A percentile compares a stretch with the other conserved stretches of the same genome.
phyloP scores from a whole-genome alignment of 2,797 vertebrate species.

The Cheracebus regulus region DNA sequence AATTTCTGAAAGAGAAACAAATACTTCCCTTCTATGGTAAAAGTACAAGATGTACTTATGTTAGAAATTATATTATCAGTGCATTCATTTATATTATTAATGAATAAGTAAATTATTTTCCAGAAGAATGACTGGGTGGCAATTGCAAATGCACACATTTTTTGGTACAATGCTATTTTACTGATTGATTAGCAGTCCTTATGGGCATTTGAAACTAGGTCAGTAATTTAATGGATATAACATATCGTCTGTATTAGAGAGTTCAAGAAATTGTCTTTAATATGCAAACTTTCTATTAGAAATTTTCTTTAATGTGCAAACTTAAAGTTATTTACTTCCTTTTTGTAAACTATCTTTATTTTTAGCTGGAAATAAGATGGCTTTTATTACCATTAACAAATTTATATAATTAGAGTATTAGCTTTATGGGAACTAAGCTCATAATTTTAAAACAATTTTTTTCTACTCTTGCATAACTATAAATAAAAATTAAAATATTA shows the following conservation, averaged over 20 bases:
- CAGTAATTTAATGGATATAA: constrained; percentile 26
- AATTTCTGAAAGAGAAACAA: constrained; percentile 83
- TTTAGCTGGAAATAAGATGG: neutral
- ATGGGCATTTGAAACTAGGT: constrained; percentile 48
- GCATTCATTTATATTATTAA: neutral
- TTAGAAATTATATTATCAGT: constrained; percentile 17
- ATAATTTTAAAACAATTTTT: constrained; percentile 45
- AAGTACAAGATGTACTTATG: constrained; percentile 20
- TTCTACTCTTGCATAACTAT: neutral
- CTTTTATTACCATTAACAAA: constrained; percentile 45
- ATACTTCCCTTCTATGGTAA: constrained; percentile 85
- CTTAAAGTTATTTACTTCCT: neutral
- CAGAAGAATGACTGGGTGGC: neutral
- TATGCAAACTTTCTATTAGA: neutral
- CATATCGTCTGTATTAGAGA: constrained; percentile 12
- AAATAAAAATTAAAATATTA: constrained; percentile 28
- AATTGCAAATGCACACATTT: constrained; percentile 42
- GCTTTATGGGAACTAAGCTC: constrained; percentile 40
- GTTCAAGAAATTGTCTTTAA: constrained; percentile 20
- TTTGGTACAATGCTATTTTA: constrained; percentile 20
- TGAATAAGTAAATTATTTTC: constrained; percentile 40
- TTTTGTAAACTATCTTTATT: constrained; percentile 36
- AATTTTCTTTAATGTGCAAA: constrained; percentile 3
- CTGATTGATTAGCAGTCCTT: constrained; percentile 11
- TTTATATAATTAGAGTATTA: constrained; percentile 8